Evolutionary conservation across 2,888 invertebrate species (phyloP).

Genomic region (Colostygia pectinataria): DNA sequence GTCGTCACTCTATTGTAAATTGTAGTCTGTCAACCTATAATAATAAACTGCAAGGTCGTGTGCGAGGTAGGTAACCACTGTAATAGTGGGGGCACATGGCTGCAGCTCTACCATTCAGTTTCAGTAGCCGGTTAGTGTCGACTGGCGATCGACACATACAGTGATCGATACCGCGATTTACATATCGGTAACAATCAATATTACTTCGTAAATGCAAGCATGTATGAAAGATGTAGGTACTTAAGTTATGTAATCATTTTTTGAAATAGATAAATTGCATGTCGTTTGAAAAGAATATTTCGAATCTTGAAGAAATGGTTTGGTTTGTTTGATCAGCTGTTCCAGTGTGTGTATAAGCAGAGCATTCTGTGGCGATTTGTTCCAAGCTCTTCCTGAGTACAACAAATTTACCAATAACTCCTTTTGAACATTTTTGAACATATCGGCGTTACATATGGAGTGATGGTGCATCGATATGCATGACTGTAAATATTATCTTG

Average conservation of each 20-base stretch:
- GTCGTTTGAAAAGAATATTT: slow-evolving; percentile 8
- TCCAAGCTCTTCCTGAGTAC: slow-evolving; percentile 15
- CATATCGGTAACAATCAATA: slow-evolving; percentile 1
- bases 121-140: slow-evolving; percentile 48
- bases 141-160: slow-evolving; percentile 16
- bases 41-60: slow-evolving; percentile 78
- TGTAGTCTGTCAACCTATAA: slow-evolving; percentile 78
- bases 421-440: slow-evolving; percentile 13
- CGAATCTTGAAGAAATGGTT: slow-evolving; percentile 32
- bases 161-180: background rate
- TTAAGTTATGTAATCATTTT: too few species aligned
- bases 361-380: slow-evolving; percentile 40
- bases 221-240: too few species aligned
- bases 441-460: slow-evolving; percentile 4
- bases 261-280: too few species aligned
- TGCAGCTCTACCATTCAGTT: slow-evolving; percentile 56
- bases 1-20: slow-evolving; percentile 79
- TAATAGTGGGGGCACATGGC: slow-evolving; percentile 65
- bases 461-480: background rate
- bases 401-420: slow-evolving; percentile 8
- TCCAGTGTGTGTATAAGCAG: slow-evolving; percentile 34
- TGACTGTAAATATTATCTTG: background rate
- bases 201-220: too few species aligned
- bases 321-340: slow-evolving; percentile 62
- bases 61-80: slow-evolving; percentile 34